phyloP scores from a whole-genome alignment of 2,113 vertebrate genomes.

The Epinephelus lanceolatus region DNA sequence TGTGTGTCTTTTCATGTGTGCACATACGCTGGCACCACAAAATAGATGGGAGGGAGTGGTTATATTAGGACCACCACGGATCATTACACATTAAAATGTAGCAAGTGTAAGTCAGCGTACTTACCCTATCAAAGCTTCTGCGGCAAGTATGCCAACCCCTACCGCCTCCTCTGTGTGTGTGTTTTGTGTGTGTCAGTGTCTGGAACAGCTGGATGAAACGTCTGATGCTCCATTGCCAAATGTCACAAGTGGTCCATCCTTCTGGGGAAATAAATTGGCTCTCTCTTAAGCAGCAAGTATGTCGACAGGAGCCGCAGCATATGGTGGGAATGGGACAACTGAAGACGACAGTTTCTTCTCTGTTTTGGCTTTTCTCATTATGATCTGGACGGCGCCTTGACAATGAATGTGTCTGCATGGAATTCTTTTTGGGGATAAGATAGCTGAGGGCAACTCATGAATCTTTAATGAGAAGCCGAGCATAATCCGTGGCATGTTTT shows the following conservation, averaged over 20 bases:
- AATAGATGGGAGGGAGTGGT: conserved; percentile 11
- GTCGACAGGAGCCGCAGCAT: conserved; percentile 72
- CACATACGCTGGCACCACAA: neutral
- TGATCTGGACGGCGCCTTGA: conserved; percentile 70
- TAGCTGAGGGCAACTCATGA: conserved; percentile 53
- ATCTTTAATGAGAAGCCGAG: conserved; percentile 62
- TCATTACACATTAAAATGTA: conserved; percentile 48
- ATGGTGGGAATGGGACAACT: conserved; percentile 67
- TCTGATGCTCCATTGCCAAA: conserved; percentile 73
- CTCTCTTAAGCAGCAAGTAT: conserved; percentile 65
- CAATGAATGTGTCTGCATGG: conserved; percentile 70
- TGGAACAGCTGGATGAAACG: conserved; percentile 76
- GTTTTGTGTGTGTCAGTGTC: conserved; percentile 37
- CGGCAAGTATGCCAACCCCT: conserved; percentile 11
- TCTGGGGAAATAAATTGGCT: conserved; percentile 81
- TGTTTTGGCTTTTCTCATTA: conserved; percentile 74
- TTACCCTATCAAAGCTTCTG: conserved; percentile 52
- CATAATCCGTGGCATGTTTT: conserved; percentile 49
- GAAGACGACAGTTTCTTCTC: conserved; percentile 66
- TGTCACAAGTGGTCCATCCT: conserved; percentile 80
- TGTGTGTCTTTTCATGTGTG: conserved; percentile 26
- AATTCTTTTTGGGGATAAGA: conserved; percentile 49
- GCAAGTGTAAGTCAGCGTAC: conserved; percentile 48
- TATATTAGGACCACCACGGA: conserved; percentile 34
- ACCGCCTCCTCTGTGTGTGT: conserved; percentile 17